Evolutionary conservation across 2,888 invertebrate species (phyloP).

Genomic region (Macropis europaea): DNA sequence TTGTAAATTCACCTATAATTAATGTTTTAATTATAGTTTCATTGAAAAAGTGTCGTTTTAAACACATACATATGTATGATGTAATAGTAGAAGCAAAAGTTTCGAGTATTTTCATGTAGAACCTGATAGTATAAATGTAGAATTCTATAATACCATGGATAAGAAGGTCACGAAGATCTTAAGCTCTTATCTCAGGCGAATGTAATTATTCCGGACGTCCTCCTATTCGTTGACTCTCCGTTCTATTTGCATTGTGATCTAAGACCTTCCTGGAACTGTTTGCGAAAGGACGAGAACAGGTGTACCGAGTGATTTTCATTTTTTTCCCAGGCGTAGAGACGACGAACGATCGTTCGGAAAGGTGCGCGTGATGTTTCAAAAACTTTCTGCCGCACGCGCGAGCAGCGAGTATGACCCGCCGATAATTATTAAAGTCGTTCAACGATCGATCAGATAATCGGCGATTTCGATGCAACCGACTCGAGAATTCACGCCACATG

Average conservation of each 20-base stretch:
- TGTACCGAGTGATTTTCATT: neutral
- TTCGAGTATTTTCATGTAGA: too few relatives aligned
- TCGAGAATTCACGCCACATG: neutral
- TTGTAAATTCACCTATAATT: too few relatives aligned
- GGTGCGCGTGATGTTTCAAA: too few relatives aligned
- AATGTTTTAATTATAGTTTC: too few relatives aligned
- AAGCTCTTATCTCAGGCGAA: conserved; percentile 12
- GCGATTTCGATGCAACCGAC: neutral
- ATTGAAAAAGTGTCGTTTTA: too few relatives aligned
- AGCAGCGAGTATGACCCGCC: too few relatives aligned
- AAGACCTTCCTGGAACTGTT: conserved; percentile 15
- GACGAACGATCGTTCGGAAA: neutral
- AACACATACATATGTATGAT: too few relatives aligned
- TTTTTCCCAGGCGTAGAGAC: neutral
- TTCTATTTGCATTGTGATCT: conserved; percentile 14
- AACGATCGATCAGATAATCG: neutral
- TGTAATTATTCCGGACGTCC: conserved; percentile 1
- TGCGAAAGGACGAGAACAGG: neutral
- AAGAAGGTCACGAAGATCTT: too few relatives aligned
- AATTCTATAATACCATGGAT: too few relatives aligned
- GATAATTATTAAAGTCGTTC: neutral
- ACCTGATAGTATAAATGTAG: too few relatives aligned
- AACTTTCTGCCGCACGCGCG: too few relatives aligned
- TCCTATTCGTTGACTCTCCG: neutral
- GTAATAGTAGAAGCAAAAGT: too few relatives aligned